phyloP scores from a whole-genome alignment of 2,888 invertebrate genomes.

The Volucella inflata region DNA sequence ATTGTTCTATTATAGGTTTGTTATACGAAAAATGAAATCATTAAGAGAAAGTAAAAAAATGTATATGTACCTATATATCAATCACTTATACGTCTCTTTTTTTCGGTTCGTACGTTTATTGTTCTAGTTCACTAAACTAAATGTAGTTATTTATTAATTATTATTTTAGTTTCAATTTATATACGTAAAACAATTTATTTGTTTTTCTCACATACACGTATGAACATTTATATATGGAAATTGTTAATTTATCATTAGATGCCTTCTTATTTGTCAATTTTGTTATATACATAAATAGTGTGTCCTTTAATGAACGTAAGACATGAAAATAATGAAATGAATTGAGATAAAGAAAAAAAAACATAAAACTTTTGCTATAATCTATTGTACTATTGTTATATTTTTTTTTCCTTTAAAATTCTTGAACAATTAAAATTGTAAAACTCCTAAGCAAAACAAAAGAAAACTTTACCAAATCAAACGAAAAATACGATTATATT shows the following conservation, averaged over 20 bases:
- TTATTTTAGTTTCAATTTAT: slow-evolving; percentile 59
- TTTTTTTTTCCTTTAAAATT: slow-evolving; percentile 66
- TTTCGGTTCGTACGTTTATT: slow-evolving; percentile 12
- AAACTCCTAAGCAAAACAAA: slow-evolving; percentile 39
- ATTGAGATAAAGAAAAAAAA: no score
- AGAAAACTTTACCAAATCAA: slow-evolving; percentile 65
- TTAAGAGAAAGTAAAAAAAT: slow-evolving; percentile 1
- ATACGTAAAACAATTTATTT: slow-evolving; percentile 33
- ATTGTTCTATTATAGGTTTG: slow-evolving; percentile 56
- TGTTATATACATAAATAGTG: slow-evolving; percentile 52
- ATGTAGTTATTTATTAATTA: slow-evolving; percentile 69
- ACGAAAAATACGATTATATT: slow-evolving; percentile 67
- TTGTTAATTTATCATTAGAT: slow-evolving; percentile 57
- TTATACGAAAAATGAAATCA: slow-evolving; percentile 40
- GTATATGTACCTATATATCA: slow-evolving; percentile 28
- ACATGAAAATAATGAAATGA: slow-evolving; percentile 20
- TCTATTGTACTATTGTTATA: slow-evolving; percentile 41
- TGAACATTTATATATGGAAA: slow-evolving; percentile 27
- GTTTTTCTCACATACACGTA: slow-evolving; percentile 32
- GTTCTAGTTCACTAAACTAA: slow-evolving; percentile 71
- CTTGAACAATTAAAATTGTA: slow-evolving; percentile 50
- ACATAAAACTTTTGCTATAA: slow-evolving; percentile 24
- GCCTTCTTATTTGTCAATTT: slow-evolving; percentile 62
- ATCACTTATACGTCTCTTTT: slow-evolving; percentile 38
- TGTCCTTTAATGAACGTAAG: slow-evolving; percentile 62